Evolutionary conservation across 2,113 vertebrate genomes (phyloP).

Genomic region (Dolichotis patagonum): DNA sequence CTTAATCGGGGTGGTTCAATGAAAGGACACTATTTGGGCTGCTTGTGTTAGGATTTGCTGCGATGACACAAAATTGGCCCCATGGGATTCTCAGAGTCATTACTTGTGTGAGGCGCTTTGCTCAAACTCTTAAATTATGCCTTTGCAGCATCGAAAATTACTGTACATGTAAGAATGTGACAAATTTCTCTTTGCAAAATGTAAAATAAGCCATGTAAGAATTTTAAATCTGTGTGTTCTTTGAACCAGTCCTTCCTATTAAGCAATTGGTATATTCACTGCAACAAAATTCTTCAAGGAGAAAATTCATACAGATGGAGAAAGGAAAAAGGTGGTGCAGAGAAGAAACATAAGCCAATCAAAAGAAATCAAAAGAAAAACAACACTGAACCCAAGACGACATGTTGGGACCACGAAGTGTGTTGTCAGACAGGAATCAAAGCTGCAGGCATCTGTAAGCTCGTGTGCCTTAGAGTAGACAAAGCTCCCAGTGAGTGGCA

Average conservation of each 20-base stretch:
- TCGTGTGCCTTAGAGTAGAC: background rate
- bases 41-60: background rate
- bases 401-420: slow-evolving; percentile 7
- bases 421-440: slow-evolving; percentile 42
- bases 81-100: background rate
- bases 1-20: background rate
- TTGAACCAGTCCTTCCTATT: background rate
- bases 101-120: background rate
- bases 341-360: slow-evolving; percentile 21
- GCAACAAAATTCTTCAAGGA: background rate
- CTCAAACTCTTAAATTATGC: background rate
- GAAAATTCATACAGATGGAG: slow-evolving; percentile 19
- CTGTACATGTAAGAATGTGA: background rate
- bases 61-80: background rate
- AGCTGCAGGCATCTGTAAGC: background rate
- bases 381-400: slow-evolving; percentile 28
- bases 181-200: background rate
- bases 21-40: background rate
- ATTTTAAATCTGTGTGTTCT: background rate
- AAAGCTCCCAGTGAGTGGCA: background rate
- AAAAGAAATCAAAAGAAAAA: slow-evolving; percentile 61
- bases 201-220: background rate
- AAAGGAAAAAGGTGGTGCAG: slow-evolving; percentile 10
- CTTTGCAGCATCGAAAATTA: background rate
- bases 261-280: background rate